phyloP scores from a whole-genome alignment of 2,797 vertebrate genomes.

The Galaxias olidus region DNA sequence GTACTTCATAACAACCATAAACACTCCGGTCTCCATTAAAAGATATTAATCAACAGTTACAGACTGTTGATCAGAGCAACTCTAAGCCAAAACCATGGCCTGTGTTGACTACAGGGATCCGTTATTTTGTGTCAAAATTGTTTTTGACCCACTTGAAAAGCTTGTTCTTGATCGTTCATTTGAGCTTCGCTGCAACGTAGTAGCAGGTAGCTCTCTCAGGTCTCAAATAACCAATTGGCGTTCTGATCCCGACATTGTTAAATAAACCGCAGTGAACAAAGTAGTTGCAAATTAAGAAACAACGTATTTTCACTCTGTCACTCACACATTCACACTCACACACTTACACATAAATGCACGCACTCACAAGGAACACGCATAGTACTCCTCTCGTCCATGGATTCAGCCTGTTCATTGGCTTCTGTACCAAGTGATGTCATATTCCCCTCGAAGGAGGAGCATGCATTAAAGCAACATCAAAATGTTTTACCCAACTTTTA shows the following conservation, averaged over 20 bases:
- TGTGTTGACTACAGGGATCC: constrained; percentile 20
- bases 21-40: no score
- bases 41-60: no score
- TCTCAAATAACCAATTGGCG: not conserved
- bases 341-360: constrained; percentile 38
- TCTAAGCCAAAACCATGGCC: no score
- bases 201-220: constrained; percentile 7
- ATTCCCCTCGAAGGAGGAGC: constrained; percentile 38
- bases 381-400: constrained; percentile 47
- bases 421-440: constrained; percentile 50
- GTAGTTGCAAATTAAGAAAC: constrained; percentile 23
- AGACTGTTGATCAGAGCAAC: no score
- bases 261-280: not conserved
- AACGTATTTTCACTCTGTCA: constrained; percentile 65
- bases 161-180: constrained; percentile 55
- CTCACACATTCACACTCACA: constrained; percentile 33
- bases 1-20: no score
- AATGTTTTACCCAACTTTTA: constrained; percentile 31
- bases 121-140: constrained; percentile 55
- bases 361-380: constrained; percentile 44
- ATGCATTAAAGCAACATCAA: constrained; percentile 67
- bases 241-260: constrained; percentile 5
- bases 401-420: constrained; percentile 67
- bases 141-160: constrained; percentile 45
- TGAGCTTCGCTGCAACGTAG: constrained; percentile 31